phyloP scores from a whole-genome alignment of 2,888 invertebrate species.

The Platycheirus albimanus region DNA sequence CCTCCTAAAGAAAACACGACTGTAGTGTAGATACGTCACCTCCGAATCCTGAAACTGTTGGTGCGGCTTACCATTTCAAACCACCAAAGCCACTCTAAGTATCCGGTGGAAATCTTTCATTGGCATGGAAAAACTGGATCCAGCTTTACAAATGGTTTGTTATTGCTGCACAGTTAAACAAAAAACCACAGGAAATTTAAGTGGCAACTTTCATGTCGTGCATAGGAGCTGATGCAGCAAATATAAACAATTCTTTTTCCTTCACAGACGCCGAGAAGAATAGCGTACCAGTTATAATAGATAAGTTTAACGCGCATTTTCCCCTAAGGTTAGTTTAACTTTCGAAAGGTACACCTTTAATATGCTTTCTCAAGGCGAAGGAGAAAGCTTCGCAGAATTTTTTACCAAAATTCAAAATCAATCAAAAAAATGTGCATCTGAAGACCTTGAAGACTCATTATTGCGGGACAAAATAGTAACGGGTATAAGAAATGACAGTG shows the following conservation, averaged over 20 bases:
- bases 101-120: constrained; percentile 1
- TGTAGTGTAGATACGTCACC: neutral
- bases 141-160: constrained; percentile 34
- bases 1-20: no score
- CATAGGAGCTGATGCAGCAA: constrained; percentile 25
- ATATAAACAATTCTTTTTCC: constrained; percentile 22
- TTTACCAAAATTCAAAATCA: constrained; percentile 6
- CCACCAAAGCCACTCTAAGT: constrained; percentile 6
- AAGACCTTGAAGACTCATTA: neutral
- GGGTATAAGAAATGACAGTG: constrained; percentile 7
- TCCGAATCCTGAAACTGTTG: neutral
- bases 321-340: constrained; percentile 22
- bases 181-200: constrained; percentile 20
- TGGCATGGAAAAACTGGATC: constrained; percentile 27
- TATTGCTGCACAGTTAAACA: constrained; percentile 20
- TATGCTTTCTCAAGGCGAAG: constrained; percentile 9
- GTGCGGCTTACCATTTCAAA: neutral
- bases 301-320: constrained; percentile 14
- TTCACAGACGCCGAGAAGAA: neutral
- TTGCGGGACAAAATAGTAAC: constrained; percentile 3
- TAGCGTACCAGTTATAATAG: neutral
- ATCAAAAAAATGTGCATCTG: constrained; percentile 4
- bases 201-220: constrained; percentile 39
- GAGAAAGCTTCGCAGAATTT: constrained; percentile 6
- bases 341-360: constrained; percentile 36